Evolutionary conservation across 2,797 vertebrate species (phyloP).

Genomic region (Micropoecilia bifurca): DNA sequence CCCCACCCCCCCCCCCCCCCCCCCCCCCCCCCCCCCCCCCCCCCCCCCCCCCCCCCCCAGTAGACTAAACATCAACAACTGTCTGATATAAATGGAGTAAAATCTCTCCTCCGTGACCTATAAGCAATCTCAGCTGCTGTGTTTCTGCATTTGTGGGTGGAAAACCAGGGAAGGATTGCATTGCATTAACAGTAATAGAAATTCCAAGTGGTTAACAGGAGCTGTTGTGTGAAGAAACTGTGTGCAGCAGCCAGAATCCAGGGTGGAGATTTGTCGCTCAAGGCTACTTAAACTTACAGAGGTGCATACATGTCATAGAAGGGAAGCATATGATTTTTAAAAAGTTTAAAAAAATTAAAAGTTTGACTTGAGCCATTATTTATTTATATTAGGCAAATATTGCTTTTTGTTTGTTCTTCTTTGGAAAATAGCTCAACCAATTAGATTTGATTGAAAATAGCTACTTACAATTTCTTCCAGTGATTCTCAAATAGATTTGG

Average conservation of each 20-base stretch:
- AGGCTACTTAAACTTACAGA: not conserved
- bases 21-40: no score
- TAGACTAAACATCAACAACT: constrained; percentile 20
- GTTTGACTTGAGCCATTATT: not conserved
- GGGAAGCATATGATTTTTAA: not conserved
- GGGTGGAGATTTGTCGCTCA: not conserved
- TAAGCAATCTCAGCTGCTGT: not conserved
- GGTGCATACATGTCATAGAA: not conserved
- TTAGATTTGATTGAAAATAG: not conserved
- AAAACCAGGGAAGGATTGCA: constrained; percentile 3
- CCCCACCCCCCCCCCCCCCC: no score
- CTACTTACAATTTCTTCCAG: not conserved
- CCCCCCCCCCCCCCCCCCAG: no score
- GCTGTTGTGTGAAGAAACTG: not conserved
- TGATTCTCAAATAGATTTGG: not conserved
- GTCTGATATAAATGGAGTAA: not conserved
- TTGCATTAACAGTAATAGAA: constrained; percentile 2
- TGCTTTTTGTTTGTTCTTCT: not conserved
- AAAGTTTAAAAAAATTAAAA: not conserved
- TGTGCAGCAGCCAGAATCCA: not conserved
- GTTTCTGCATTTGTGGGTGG: constrained; percentile 13
- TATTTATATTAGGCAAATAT: not conserved
- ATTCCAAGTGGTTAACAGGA: constrained; percentile 8
- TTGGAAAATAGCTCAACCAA: not conserved
- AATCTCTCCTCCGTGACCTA: not conserved